A percentile compares a stretch with the other conserved stretches of the same genome.
phyloP scores from a whole-genome alignment of 2,797 vertebrate species.

The Dermochelys coriacea region DNA sequence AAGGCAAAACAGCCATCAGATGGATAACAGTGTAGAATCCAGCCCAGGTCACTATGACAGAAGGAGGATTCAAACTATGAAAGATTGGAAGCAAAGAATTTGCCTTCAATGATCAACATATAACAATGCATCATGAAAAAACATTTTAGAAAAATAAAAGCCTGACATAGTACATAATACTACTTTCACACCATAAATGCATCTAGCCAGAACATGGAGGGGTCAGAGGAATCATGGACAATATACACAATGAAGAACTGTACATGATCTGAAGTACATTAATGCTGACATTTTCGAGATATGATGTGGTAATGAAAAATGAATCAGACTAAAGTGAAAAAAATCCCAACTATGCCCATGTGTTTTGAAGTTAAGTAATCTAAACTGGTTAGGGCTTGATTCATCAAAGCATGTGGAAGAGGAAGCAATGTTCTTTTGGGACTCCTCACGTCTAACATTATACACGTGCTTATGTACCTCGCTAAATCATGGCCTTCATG shows the following conservation, averaged over 20 bases:
- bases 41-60: not conserved
- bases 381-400: not conserved
- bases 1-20: not conserved
- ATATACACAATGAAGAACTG: not conserved
- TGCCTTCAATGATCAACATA: not conserved
- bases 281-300: not conserved
- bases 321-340: not conserved
- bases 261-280: accelerated
- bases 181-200: not conserved
- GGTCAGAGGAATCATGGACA: accelerated
- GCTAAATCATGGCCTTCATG: not conserved
- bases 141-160: not conserved
- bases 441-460: not conserved
- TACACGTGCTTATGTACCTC: not conserved
- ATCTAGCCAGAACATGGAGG: not conserved
- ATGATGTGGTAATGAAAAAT: not conserved
- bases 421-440: not conserved
- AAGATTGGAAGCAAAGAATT: accelerated
- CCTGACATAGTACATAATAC: not conserved
- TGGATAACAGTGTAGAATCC: accelerated
- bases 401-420: not conserved
- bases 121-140: accelerated
- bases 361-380: accelerated
- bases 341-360: accelerated
- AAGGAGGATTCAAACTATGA: not conserved